Conservation (phyloP, 2,113 vertebrate species). For the Dipodomys stephensi region DNA sequence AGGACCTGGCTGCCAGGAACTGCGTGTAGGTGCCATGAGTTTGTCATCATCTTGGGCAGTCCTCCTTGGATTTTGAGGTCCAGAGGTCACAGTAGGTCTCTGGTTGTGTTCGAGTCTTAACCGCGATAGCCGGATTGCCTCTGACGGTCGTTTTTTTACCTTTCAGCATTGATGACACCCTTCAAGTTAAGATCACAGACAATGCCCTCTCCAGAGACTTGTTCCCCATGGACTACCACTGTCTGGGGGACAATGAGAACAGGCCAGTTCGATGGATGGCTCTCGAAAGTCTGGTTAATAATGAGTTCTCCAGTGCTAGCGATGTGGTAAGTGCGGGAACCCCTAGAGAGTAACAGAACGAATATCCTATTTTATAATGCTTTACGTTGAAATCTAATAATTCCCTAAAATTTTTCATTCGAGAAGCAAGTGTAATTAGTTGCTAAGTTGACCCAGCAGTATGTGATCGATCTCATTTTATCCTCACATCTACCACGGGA, state of each 20-base stretch:
- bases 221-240: conserved; percentile 99
- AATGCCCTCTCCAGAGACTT: conserved; percentile 98
- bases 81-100: background rate
- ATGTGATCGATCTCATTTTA: background rate
- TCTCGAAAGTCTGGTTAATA: conserved; percentile 97
- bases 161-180: conserved; percentile 96
- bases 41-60: background rate
- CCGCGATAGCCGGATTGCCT: background rate
- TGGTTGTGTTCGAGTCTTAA: background rate
- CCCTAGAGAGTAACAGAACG: background rate
- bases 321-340: conserved; percentile 93
- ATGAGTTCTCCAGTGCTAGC: conserved; percentile 97
- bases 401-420: background rate
- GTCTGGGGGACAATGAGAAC: conserved; percentile 98
- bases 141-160: conserved; percentile 51
- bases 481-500: background rate
- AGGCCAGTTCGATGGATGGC: conserved; percentile 99
- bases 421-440: conserved; percentile 24
- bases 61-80: background rate
- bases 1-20: conserved; percentile 98
- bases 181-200: conserved; percentile 99
- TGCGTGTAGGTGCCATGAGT: conserved; percentile 94
- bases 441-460: background rate
- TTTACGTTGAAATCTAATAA: background rate
- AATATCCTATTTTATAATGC: background rate